phyloP scores from a whole-genome alignment of 2,888 invertebrate species.

The Caenorhabditis zanzibari region DNA sequence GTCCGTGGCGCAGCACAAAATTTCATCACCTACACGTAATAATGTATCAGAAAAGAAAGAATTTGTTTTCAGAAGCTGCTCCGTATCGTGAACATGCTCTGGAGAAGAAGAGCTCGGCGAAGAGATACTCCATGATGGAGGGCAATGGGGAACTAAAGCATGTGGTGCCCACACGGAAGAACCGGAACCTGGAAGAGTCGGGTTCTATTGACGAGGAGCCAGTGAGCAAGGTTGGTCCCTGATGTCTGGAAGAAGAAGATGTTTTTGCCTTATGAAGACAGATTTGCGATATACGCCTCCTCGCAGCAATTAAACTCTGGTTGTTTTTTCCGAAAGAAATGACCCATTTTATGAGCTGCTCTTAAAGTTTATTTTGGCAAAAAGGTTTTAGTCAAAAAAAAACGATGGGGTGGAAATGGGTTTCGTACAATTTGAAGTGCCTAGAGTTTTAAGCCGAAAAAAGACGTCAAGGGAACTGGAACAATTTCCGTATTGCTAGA shows the following conservation, averaged over 20 bases:
- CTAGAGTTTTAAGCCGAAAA: neutral
- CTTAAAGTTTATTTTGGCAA: constrained; percentile 30
- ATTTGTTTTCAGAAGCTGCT: constrained; percentile 39
- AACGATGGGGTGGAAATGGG: constrained; percentile 7
- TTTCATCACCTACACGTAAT: constrained; percentile 34
- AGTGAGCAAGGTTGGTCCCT: constrained; percentile 54
- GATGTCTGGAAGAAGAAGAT: constrained; percentile 12
- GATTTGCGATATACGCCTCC: constrained; percentile 14
- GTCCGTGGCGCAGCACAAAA: neutral
- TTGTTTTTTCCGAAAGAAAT: constrained; percentile 8
- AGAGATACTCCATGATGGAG: constrained; percentile 63
- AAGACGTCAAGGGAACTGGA: constrained; percentile 11
- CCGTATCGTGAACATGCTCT: constrained; percentile 59
- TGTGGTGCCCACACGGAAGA: constrained; percentile 54
- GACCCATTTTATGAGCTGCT: constrained; percentile 35
- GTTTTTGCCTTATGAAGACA: constrained; percentile 1
- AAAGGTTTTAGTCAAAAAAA: constrained; percentile 19
- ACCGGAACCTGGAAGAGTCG: constrained; percentile 34
- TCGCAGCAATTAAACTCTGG: constrained; percentile 27
- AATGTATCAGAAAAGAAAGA: neutral
- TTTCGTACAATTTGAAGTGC: constrained; percentile 23
- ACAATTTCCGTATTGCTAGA: constrained; percentile 12
- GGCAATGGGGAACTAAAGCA: constrained; percentile 50
- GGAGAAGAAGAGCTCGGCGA: constrained; percentile 47
- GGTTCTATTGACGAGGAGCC: constrained; percentile 54